These are phyloP conservation scores for Amphibalanus amphitrite DNA, from an alignment of 1,140 invertebrate species.

Conservation along the genomic window DNA sequence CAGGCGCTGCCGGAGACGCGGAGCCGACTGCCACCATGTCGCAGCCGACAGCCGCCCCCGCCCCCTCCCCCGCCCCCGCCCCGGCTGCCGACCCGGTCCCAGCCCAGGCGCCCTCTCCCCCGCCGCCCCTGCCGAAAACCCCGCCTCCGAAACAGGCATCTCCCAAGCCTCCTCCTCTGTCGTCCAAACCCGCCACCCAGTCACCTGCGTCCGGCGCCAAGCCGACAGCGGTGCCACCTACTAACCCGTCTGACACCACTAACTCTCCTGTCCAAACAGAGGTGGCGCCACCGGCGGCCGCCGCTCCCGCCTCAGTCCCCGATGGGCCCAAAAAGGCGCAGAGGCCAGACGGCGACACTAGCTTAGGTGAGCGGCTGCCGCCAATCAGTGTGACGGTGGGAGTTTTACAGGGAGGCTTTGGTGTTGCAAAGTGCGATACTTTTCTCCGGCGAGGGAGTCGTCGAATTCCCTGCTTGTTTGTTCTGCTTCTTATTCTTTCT, in stretches of 20 bases:
- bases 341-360: neutral
- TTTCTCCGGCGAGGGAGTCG: no score
- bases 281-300: neutral
- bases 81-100: no score
- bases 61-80: no score
- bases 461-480: no score
- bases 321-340: neutral
- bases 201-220: no score
- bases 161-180: neutral
- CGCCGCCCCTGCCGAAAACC: neutral
- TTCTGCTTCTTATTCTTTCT: no score
- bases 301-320: neutral
- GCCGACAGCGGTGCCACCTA: neutral
- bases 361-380: neutral
- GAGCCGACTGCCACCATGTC: neutral
- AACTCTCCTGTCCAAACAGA: neutral
- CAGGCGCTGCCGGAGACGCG: neutral
- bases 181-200: neutral
- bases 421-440: no score
- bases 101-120: neutral
- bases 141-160: neutral
- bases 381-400: no score
- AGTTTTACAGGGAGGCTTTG: no score
- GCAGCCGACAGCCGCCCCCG: no score
- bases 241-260: neutral